Evolutionary conservation across 2,888 invertebrate species (phyloP), one percentile per base, ranked within the genome.

Genomic region (Podotricha telesiphe): DNA sequence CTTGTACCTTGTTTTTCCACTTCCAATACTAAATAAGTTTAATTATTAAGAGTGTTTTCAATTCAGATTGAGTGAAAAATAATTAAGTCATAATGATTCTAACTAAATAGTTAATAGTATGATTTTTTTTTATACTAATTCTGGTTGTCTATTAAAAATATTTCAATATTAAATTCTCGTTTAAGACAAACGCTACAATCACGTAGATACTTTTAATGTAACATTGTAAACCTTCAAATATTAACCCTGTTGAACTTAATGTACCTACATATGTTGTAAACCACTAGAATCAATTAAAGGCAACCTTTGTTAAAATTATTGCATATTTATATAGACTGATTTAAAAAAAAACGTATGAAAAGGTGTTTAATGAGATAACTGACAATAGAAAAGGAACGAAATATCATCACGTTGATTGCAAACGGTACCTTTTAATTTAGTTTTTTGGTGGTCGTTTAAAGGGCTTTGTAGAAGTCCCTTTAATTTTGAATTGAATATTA

Each of bases 221-320:
- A 45, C 22, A 45, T 17, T 11, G 22, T 10, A 22, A 59, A 59
- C 73, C 70, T 72, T 72, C 65, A 70, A 45, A 56, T 74, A 71
- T 72, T 75, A 70, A 73, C 73, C 73, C 63, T 62, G 53, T 71
- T 74, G 69, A 70, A 63, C 58, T 69, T 50, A 42, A 45, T 15
- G 20, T 19, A 17, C 58, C 17, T 1, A 51, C 55, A 19, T 56
- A 40, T 42, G 28, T 34, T 69, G 28, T 48, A 56, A 66, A 45
- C 22, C 66, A 66, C 47, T 62, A 55, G 48, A 69, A 61, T 40
- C 47, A 56, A 37, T 66, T 66, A 28, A 34, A 69, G 53, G 42
- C 15, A 67, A 61, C 34, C 48, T 42, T 56, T 61, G 11, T 11
- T 59, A 11, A 40, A 53, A n/a, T 1, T 13, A 40, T 45, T 48